Evolutionary conservation across 2,113 vertebrate genomes (phyloP), one percentile per base, ranked within the genome.

Genomic region (Prunella himalayana): DNA sequence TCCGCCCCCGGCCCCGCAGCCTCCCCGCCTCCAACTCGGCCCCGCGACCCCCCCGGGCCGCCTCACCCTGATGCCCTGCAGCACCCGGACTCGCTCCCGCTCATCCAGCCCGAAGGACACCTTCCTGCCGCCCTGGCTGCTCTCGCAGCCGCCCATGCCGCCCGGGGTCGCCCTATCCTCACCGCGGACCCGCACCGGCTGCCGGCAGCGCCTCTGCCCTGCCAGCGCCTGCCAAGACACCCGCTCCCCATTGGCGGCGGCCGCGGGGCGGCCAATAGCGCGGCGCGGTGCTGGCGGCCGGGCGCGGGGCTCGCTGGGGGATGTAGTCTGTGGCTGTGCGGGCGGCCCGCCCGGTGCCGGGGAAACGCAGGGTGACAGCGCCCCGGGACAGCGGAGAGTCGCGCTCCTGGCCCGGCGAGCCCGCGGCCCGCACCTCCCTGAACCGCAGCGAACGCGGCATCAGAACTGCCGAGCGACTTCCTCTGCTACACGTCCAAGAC

Each of bases 1-100:
- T 10, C 6, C 28, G 25, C 15, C 30, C 50, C 30, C 13, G 70
- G 42, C 44, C 30, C 19, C 31, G 31, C 57, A 72, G 39, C 47
- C 81, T 53, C 33, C 39, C 61, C 37, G 37, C 37, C 37, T 37
- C 37, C 31, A 41, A 7, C 21, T 56, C 65, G 63, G 61, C 56
- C 68, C 51, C 54, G 11, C 2, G 9, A 8, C 50, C 27, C 39
- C 39, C 35, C 13, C n/a, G 23, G 33, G 60, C 44, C 56, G 42
- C 84, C 98, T 98, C 98, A 99, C 99, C 99, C 98, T 98, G 91
- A 99, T 98, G 94, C 99, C 99, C 94, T 99, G 99, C 94, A 99
- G 97, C 92, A 99, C 98, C 45, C 98, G 99, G 95, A 99, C 98
- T 97, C 98, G 98, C 78, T 99, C 98, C 63, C 99, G 98, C 90